Evolutionary conservation across 30 jellyfish, hydroid and myxozoan genomes (phyloP).

Genomic region (Aurelia sp.): DNA sequence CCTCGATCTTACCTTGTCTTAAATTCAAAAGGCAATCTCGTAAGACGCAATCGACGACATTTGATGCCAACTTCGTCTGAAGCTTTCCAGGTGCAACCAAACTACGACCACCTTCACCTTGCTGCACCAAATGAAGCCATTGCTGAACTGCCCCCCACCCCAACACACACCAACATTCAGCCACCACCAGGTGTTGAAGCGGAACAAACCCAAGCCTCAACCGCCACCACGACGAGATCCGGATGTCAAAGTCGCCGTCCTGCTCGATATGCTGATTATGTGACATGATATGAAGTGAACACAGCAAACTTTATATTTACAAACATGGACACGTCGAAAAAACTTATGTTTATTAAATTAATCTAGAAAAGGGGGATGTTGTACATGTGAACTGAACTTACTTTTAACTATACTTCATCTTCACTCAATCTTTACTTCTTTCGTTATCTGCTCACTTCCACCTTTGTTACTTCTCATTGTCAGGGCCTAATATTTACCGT

Average conservation of each 20-base stretch:
- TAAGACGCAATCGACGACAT: slow-evolving; percentile 64
- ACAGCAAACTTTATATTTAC: not conserved
- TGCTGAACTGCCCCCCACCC: slow-evolving; percentile 36
- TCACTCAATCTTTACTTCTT: not conserved
- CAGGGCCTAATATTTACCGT: not conserved
- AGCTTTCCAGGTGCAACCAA: no score
- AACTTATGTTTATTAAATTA: no score
- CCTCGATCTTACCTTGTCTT: slow-evolving; percentile 54
- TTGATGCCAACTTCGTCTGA: slow-evolving; percentile 21
- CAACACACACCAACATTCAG: slow-evolving; percentile 5
- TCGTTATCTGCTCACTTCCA: slow-evolving; percentile 1
- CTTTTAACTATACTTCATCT: not conserved
- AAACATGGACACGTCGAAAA: no score
- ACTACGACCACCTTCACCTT: not conserved
- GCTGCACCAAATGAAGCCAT: slow-evolving; percentile 43
- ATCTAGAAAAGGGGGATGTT: no score
- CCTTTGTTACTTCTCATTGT: not conserved
- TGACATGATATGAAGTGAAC: not conserved
- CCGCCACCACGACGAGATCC: slow-evolving; percentile 50
- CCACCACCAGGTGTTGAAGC: slow-evolving; percentile 45
- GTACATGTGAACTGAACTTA: not conserved
- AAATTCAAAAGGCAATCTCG: slow-evolving; percentile 57
- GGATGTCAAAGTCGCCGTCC: slow-evolving; percentile 70
- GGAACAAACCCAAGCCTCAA: slow-evolving; percentile 16
- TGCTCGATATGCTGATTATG: slow-evolving; percentile 36